Percentiles rank a stretch among this genome's conserved stretches.
Evolutionary conservation across 2,888 invertebrate species (phyloP).

Genomic region (Neelides folsomi): DNA sequence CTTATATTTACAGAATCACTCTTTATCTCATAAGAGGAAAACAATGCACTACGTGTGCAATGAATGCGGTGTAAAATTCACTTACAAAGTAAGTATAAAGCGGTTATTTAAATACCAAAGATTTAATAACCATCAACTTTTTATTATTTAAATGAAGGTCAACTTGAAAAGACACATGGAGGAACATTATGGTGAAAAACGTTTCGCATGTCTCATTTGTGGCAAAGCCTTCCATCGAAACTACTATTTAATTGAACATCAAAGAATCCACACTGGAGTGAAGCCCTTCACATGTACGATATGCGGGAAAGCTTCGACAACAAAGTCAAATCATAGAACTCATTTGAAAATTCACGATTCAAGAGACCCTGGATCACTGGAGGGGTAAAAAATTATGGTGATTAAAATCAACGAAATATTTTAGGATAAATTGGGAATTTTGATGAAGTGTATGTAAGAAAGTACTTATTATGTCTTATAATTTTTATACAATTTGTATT

Average conservation of each 20-base stretch:
- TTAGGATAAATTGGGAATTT: no score
- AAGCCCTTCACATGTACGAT: constrained; percentile 72
- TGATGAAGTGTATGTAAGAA: no score
- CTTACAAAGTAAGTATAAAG: constrained; percentile 50
- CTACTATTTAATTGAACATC: constrained; percentile 75
- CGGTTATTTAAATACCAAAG: no score
- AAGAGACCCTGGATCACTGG: constrained; percentile 70
- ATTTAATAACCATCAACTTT: not conserved
- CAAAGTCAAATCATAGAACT: constrained; percentile 81
- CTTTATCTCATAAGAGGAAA: constrained; percentile 65
- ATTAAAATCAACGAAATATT: no score
- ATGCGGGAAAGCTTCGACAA: constrained; percentile 76
- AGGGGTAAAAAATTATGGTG: no score
- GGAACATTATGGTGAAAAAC: constrained; percentile 68
- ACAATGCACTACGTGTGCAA: constrained; percentile 76
- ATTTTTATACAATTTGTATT: no score
- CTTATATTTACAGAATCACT: constrained; percentile 43
- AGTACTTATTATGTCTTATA: no score
- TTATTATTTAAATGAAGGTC: constrained; percentile 39
- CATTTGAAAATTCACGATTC: constrained; percentile 81
- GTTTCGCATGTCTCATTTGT: constrained; percentile 61
- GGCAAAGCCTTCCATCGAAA: constrained; percentile 73
- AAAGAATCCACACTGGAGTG: constrained; percentile 70
- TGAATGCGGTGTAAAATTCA: constrained; percentile 77
- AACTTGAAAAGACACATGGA: constrained; percentile 73